These are phyloP conservation scores for Leucopsar rothschildi DNA, from an alignment of 2,113 vertebrate species.

Conservation along the genomic window DNA sequence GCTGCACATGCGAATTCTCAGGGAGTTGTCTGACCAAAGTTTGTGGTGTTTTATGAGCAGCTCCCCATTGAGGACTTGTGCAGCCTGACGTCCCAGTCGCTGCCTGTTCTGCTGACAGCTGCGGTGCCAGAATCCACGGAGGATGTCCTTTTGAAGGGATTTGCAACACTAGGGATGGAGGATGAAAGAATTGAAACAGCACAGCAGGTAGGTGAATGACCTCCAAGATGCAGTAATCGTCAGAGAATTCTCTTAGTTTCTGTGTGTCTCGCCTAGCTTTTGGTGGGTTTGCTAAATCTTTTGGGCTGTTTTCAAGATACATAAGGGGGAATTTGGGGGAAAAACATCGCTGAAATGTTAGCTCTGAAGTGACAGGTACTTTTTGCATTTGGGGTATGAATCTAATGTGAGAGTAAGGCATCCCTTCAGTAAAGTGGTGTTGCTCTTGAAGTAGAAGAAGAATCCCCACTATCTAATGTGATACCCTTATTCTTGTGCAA, in stretches of 20 bases:
- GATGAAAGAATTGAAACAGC: slow-evolving; percentile 91
- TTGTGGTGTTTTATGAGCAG: slow-evolving; percentile 63
- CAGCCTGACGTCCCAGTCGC: slow-evolving; percentile 81
- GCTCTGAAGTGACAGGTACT: neutral
- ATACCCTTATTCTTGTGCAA: neutral
- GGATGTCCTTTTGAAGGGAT: slow-evolving; percentile 87
- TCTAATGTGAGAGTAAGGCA: neutral
- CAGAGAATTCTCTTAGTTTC: neutral
- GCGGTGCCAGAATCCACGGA: slow-evolving; percentile 88
- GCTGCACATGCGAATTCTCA: neutral
- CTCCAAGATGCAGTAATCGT: neutral
- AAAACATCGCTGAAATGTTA: accelerated
- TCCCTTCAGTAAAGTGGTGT: neutral
- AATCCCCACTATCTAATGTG: neutral
- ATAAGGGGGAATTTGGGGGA: neutral
- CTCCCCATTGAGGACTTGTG: slow-evolving; percentile 94
- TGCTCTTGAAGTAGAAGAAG: neutral
- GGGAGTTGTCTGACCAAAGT: neutral
- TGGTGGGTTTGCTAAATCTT: neutral
- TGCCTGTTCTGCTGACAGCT: slow-evolving; percentile 75
- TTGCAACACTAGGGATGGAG: slow-evolving; percentile 84
- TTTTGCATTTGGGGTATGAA: neutral
- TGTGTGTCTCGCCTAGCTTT: neutral
- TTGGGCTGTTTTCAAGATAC: neutral
- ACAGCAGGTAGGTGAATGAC: slow-evolving; percentile 81